Conservation (phyloP, 2,888 invertebrate genomes). For the Cancer borealis region DNA sequence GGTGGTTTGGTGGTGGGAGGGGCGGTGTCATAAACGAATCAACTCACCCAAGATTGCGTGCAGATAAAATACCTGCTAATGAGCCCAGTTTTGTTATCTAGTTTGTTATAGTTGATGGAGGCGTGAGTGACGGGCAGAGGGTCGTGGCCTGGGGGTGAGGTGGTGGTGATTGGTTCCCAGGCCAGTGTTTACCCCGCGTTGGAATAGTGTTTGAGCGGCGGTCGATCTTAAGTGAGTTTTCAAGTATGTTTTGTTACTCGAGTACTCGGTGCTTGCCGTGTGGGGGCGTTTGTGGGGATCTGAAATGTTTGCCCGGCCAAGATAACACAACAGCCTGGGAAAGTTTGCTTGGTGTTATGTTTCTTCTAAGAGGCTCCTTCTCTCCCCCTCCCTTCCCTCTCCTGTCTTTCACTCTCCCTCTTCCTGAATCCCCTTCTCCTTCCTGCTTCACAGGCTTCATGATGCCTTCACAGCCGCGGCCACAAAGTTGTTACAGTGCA, state of each 20-base stretch:
- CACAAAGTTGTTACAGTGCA: background rate
- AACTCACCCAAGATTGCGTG: background rate
- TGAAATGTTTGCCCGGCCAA: slow-evolving; percentile 12
- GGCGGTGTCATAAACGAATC: background rate
- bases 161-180: slow-evolving; percentile 37
- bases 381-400: background rate
- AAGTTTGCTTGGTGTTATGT: slow-evolving; percentile 39
- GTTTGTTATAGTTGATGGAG: background rate
- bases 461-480: background rate
- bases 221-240: slow-evolving; percentile 43
- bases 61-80: slow-evolving; percentile 1
- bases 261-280: slow-evolving; percentile 12
- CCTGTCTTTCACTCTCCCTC: background rate
- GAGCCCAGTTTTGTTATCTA: slow-evolving; percentile 2
- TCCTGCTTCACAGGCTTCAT: background rate
- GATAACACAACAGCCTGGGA: slow-evolving; percentile 41
- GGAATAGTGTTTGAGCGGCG: slow-evolving; percentile 40
- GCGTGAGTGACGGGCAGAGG: slow-evolving; percentile 28
- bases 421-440: background rate
- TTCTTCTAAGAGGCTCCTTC: background rate
- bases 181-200: background rate
- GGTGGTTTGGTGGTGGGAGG: background rate
- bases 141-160: background rate
- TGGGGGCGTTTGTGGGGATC: slow-evolving; percentile 1
- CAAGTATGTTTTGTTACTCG: slow-evolving; percentile 41